These are phyloP conservation scores for Takifugu bimaculatus DNA, from an alignment of 2,113 vertebrate species.

Conservation along the genomic window DNA sequence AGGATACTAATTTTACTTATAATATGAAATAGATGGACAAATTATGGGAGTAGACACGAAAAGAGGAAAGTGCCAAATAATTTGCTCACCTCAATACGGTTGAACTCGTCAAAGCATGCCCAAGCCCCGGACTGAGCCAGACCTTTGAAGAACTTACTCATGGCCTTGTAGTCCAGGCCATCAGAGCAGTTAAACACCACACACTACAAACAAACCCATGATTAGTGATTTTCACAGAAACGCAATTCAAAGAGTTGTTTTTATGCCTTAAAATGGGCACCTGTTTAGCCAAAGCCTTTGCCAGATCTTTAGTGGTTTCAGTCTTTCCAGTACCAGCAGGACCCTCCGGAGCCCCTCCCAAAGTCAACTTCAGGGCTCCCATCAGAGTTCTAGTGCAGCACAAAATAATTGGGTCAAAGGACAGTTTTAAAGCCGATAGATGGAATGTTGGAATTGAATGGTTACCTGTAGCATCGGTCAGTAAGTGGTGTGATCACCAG, in stretches of 20 bases:
- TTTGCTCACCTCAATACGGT: conserved; percentile 86
- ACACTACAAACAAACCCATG: conserved; percentile 72
- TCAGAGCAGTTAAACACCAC: conserved; percentile 96
- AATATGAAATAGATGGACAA: neutral
- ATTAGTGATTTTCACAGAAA: neutral
- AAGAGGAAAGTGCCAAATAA: too few species aligned
- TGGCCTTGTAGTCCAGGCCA: conserved; percentile 92
- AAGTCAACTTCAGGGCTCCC: conserved; percentile 89
- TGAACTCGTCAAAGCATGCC: conserved; percentile 96
- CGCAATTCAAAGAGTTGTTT: neutral
- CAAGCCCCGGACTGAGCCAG: conserved; percentile 91
- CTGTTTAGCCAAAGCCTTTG: conserved; percentile 94
- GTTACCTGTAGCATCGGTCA: conserved; percentile 89
- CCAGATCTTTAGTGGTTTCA: conserved; percentile 94
- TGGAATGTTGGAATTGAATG: neutral
- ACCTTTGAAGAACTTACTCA: conserved; percentile 97
- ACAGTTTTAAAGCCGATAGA: neutral
- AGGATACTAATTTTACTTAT: too few species aligned
- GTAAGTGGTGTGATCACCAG: conserved; percentile 93
- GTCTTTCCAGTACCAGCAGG: conserved; percentile 96
- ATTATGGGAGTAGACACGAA: neutral
- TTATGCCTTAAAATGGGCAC: conserved; percentile 49
- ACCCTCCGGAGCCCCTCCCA: conserved; percentile 93
- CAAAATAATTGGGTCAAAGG: neutral
- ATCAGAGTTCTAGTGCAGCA: conserved; percentile 82